Evolutionary conservation across 2,888 invertebrate species (phyloP).

Genomic region (Pyrgus malvae): DNA sequence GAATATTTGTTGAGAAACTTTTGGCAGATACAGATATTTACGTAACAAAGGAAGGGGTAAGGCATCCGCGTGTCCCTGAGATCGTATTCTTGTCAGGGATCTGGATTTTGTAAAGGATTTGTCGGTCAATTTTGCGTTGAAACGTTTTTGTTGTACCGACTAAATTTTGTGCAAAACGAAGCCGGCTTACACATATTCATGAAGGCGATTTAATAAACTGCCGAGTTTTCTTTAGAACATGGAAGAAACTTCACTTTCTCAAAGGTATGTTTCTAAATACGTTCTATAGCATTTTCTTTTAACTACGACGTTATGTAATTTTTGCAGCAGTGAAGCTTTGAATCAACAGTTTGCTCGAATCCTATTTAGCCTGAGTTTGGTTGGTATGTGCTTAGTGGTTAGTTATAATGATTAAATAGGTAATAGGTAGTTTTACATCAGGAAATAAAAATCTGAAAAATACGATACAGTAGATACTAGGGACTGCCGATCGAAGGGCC

Average conservation of each 20-base stretch:
- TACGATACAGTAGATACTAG: no score
- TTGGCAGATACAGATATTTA: constrained; percentile 64
- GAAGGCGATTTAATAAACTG: constrained; percentile 16
- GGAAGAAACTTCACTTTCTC: constrained; percentile 16
- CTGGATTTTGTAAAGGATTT: constrained; percentile 65
- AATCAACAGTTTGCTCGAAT: constrained; percentile 41
- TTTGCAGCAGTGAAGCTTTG: neutral
- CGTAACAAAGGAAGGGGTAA: constrained; percentile 73
- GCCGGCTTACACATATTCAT: constrained; percentile 35
- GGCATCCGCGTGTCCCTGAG: constrained; percentile 57
- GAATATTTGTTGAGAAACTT: constrained; percentile 56
- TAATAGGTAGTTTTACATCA: no score
- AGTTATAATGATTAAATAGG: no score
- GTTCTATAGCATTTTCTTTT: constrained; percentile 2
- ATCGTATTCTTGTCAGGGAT: constrained; percentile 68
- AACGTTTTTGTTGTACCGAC: constrained; percentile 57
- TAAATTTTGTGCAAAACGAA: constrained; percentile 55
- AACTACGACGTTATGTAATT: constrained; percentile 23
- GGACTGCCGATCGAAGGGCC: no score
- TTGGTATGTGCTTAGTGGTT: no score
- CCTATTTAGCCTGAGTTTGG: no score
- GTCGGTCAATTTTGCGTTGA: constrained; percentile 63
- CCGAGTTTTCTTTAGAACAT: constrained; percentile 10
- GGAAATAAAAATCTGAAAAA: no score
- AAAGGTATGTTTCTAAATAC: constrained; percentile 16